Conservation (phyloP, 2,113 vertebrate species). For the Brienomyrus longianalis region DNA sequence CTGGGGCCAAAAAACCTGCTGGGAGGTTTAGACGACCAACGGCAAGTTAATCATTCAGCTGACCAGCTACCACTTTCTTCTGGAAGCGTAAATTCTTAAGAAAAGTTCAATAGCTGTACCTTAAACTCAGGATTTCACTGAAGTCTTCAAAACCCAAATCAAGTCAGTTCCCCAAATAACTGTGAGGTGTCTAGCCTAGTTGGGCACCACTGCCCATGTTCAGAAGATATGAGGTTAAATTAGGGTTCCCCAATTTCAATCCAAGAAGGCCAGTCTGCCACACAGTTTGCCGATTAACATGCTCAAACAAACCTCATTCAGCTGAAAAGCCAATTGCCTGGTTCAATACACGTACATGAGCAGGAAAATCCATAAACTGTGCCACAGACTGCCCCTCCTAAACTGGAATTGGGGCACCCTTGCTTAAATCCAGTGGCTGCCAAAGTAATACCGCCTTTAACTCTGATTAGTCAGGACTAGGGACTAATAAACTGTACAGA, state of each 20-base stretch:
- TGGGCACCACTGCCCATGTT: background rate
- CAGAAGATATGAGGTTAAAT: background rate
- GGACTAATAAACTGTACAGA: background rate
- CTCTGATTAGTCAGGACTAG: background rate
- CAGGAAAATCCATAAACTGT: background rate
- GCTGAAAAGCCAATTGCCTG: background rate
- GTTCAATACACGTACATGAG: background rate
- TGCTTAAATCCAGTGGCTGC: background rate
- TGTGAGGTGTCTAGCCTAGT: background rate
- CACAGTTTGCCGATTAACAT: background rate
- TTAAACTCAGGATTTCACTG: background rate
- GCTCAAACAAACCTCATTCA: background rate
- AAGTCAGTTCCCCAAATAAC: background rate
- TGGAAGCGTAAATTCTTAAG: background rate
- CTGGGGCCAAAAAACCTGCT: background rate
- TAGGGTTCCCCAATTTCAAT: background rate
- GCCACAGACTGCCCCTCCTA: background rate
- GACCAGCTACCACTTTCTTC: background rate
- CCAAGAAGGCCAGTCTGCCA: background rate
- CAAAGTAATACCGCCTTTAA: background rate
- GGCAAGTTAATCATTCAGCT: background rate
- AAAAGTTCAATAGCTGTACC: background rate
- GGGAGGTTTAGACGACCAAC: background rate
- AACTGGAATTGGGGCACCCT: background rate
- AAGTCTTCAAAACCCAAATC: background rate